phyloP scores from a whole-genome alignment of 2,888 invertebrate species.

The Chrysotoxum bicinctum region DNA sequence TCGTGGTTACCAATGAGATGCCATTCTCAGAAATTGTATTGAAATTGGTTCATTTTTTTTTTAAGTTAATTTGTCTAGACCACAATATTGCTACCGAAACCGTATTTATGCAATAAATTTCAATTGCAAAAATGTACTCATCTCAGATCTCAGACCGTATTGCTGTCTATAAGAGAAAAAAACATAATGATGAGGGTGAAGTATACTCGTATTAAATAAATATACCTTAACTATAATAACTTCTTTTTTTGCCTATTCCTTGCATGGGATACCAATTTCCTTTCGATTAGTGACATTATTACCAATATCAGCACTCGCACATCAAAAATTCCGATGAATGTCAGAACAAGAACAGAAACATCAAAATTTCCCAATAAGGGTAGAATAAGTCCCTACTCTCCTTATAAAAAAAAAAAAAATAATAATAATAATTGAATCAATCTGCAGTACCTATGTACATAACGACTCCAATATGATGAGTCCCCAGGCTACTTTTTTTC shows the following conservation, averaged over 20 bases:
- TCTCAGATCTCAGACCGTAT: not conserved
- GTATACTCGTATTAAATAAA: too few relatives aligned
- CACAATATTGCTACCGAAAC: too few relatives aligned
- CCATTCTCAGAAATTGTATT: too few relatives aligned
- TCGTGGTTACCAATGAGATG: too few relatives aligned
- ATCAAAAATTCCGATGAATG: conserved; percentile 39
- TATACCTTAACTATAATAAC: not conserved
- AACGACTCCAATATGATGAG: not conserved
- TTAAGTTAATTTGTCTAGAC: too few relatives aligned
- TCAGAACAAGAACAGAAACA: conserved; percentile 4
- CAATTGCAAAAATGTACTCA: too few relatives aligned
- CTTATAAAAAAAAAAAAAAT: not conserved
- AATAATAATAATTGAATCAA: conserved; percentile 20
- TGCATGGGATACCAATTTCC: conserved; percentile 38
- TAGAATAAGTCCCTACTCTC: not conserved
- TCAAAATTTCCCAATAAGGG: not conserved
- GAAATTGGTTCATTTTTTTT: too few relatives aligned
- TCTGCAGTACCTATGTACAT: not conserved
- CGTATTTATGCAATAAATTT: too few relatives aligned
- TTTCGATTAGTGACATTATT: conserved; percentile 43
- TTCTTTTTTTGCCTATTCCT: conserved; percentile 11
- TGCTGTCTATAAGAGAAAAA: not conserved
- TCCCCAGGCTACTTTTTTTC: conserved; percentile 5
- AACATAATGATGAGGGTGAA: not conserved
- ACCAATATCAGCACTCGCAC: conserved; percentile 49